These are phyloP conservation scores for Oophaga pumilio DNA, from an alignment of 2,113 vertebrate species.

Conservation along the genomic window DNA sequence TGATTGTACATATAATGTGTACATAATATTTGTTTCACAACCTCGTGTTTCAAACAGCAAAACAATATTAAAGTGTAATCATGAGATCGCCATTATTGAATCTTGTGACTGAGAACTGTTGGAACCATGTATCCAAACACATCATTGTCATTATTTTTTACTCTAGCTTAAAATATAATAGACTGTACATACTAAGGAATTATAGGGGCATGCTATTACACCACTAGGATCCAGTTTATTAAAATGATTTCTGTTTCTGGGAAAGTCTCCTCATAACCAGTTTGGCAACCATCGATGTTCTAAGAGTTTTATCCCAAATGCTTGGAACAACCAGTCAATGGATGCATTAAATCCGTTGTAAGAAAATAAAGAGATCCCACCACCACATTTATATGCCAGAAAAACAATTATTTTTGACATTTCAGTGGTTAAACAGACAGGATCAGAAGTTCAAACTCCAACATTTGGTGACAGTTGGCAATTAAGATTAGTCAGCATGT, in stretches of 20 bases:
- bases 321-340: too few species aligned
- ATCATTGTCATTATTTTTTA: not conserved
- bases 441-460: not conserved
- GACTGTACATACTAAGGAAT: too few species aligned
- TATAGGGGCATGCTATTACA: too few species aligned
- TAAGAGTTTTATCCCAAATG: too few species aligned
- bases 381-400: too few species aligned
- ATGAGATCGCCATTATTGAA: conserved; percentile 56
- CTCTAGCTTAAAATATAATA: too few species aligned
- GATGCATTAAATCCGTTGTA: too few species aligned
- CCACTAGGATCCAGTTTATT: not conserved
- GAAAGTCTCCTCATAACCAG: not conserved
- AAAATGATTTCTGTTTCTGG: not conserved
- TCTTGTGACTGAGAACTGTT: conserved; percentile 4
- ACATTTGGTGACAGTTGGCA: not conserved
- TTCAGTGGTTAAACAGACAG: not conserved
- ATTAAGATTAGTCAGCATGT: too few species aligned
- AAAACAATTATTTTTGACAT: too few species aligned
- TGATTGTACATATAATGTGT: conserved; percentile 68
- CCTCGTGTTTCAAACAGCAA: conserved; percentile 61
- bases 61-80: conserved; percentile 58
- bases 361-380: too few species aligned
- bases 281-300: too few species aligned
- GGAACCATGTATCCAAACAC: conserved; percentile 37
- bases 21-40: conserved; percentile 57